phyloP scores from a whole-genome alignment of 2,113 vertebrate species.

The Arothron firmamentum region DNA sequence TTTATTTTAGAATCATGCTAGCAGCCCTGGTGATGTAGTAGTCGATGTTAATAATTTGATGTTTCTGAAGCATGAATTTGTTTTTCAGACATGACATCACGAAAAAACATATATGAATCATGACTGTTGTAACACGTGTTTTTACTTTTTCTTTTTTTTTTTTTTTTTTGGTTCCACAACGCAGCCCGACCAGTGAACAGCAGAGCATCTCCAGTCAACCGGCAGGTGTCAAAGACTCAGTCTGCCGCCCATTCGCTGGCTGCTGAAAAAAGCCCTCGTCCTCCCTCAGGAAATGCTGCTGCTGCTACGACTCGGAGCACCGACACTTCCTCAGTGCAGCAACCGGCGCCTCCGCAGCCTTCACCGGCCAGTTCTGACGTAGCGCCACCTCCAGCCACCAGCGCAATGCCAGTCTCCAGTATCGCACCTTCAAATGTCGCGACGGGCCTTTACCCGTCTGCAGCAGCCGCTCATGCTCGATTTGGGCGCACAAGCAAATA shows the following conservation, averaged over 20 bases:
- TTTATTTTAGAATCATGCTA: not conserved
- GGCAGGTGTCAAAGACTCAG: not conserved
- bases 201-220: not conserved
- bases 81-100: too few relatives aligned
- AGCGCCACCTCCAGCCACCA: not conserved
- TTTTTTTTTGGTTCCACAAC: too few relatives aligned
- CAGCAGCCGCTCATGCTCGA: fast-evolving
- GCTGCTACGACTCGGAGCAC: not conserved
- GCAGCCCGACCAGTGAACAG: too few relatives aligned
- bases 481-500: conserved; percentile 10
- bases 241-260: not conserved
- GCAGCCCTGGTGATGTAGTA: not conserved
- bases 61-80: not conserved
- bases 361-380: not conserved
- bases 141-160: too few relatives aligned
- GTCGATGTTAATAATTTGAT: too few relatives aligned
- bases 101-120: too few relatives aligned
- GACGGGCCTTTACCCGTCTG: not conserved
- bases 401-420: not conserved
- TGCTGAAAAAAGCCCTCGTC: not conserved
- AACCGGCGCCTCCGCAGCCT: not conserved
- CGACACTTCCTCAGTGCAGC: not conserved
- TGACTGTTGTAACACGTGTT: too few relatives aligned
- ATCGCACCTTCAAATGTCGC: fast-evolving
- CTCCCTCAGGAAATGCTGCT: not conserved